Percentiles rank a stretch among this genome's conserved stretches.
Conservation (phyloP, 2,888 invertebrate species). For the Holacanthella duospinosa region DNA sequence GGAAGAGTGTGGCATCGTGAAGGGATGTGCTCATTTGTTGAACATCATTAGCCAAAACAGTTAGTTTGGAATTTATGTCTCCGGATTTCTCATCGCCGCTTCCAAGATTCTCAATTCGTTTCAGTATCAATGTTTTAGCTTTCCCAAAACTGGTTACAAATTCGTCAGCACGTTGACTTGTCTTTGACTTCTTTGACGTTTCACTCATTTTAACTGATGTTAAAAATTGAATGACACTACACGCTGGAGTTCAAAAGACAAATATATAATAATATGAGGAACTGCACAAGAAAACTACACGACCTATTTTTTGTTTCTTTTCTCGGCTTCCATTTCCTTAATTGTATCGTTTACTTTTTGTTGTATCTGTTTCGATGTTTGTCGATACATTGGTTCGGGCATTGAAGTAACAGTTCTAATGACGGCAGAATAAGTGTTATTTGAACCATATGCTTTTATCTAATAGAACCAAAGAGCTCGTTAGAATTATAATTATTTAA, state of each 20-base stretch:
- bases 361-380: slow-evolving; percentile 31
- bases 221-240: not conserved
- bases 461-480: not conserved
- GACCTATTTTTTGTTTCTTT: not conserved
- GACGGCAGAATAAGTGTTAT: slow-evolving; percentile 39
- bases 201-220: slow-evolving; percentile 16
- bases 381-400: slow-evolving; percentile 44
- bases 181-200: slow-evolving; percentile 13
- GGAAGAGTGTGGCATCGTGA: slow-evolving; percentile 65
- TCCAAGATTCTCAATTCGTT: slow-evolving; percentile 28
- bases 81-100: slow-evolving; percentile 36
- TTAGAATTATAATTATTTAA: not conserved
- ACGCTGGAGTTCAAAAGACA: no score
- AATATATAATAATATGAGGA: no score
- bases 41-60: slow-evolving; percentile 65
- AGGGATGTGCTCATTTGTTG: slow-evolving; percentile 66
- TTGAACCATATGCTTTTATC: slow-evolving; percentile 17
- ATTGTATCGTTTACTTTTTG: not conserved
- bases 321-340: not conserved
- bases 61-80: slow-evolving; percentile 48
- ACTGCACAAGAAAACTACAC: not conserved
- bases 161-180: slow-evolving; percentile 24
- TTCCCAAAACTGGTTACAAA: slow-evolving; percentile 29
- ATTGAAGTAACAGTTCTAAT: slow-evolving; percentile 47
- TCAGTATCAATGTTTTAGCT: not conserved